phyloP scores from a whole-genome alignment of 2,888 invertebrate species.

The Caenorhabditis sp. region DNA sequence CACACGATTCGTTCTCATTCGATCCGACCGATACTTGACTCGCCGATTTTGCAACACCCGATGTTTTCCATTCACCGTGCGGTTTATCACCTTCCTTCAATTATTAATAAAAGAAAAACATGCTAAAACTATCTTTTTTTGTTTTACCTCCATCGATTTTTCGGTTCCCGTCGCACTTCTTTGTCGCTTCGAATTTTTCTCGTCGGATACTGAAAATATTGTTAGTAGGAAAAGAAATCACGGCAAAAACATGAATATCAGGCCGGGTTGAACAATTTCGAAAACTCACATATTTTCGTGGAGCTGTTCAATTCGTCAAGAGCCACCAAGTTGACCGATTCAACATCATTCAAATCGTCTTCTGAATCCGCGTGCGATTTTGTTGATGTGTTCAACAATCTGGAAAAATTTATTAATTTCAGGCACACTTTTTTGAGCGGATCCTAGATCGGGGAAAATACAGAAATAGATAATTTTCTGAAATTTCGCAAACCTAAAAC shows the following conservation, averaged over 20 bases:
- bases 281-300: constrained; percentile 46
- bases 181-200: constrained; percentile 40
- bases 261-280: no score
- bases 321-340: constrained; percentile 67
- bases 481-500: no score
- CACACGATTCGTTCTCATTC: constrained; percentile 50
- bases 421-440: not conserved
- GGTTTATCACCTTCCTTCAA: constrained; percentile 51
- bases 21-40: constrained; percentile 53
- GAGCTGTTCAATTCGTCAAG: constrained; percentile 60
- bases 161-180: constrained; percentile 46
- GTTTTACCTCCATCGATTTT: constrained; percentile 51
- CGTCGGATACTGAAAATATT: constrained; percentile 28
- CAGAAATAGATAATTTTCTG: no score
- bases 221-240: constrained; percentile 3
- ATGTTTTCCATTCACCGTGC: constrained; percentile 40
- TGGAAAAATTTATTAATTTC: no score
- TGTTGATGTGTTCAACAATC: constrained; percentile 31
- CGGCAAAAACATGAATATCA: constrained; percentile 13
- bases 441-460: no score
- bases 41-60: constrained; percentile 40
- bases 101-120: constrained; percentile 4
- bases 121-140: no score
- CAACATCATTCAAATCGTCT: constrained; percentile 60
- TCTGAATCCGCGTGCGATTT: constrained; percentile 50